These are phyloP conservation scores for Hypsopygia costalis DNA, from an alignment of 2,888 invertebrate genomes.

Conservation along the genomic window DNA sequence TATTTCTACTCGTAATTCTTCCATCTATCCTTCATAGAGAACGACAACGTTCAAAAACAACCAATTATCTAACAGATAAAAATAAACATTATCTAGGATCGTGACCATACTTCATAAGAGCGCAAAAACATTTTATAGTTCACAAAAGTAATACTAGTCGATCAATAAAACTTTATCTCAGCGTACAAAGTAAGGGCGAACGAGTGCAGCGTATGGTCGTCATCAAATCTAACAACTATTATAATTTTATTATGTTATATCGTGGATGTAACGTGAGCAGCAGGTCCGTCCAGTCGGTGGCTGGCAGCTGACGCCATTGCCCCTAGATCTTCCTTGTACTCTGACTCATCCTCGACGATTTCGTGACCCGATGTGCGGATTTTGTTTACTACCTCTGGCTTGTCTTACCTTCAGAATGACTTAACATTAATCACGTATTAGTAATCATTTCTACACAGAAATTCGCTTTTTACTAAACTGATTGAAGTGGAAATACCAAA, in stretches of 20 bases:
- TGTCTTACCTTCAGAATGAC: conserved; percentile 47
- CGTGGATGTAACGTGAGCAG: conserved; percentile 4
- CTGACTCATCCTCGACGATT: conserved; percentile 58
- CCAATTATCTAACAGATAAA: conserved; percentile 1
- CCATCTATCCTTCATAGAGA: too few relatives aligned
- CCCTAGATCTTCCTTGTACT: conserved; percentile 66
- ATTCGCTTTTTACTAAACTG: conserved; percentile 24
- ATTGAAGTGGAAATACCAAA: conserved; percentile 18
- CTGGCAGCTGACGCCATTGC: conserved; percentile 61
- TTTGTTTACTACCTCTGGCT: conserved; percentile 53
- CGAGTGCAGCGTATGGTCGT: too few relatives aligned
- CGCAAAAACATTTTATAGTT: not conserved
- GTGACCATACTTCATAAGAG: not conserved
- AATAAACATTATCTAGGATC: conserved; percentile 1
- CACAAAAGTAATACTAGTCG: too few relatives aligned
- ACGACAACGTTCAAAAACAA: not conserved
- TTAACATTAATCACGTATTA: conserved; percentile 37
- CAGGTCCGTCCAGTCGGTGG: conserved; percentile 20
- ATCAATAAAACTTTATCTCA: too few relatives aligned
- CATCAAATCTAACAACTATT: too few relatives aligned
- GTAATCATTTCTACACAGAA: conserved; percentile 34
- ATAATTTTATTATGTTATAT: too few relatives aligned
- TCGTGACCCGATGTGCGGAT: conserved; percentile 68
- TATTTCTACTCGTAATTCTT: too few relatives aligned
- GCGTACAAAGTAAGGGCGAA: too few relatives aligned